Conservation (phyloP, 2,797 vertebrate species). For the Lepus oiostolus region DNA sequence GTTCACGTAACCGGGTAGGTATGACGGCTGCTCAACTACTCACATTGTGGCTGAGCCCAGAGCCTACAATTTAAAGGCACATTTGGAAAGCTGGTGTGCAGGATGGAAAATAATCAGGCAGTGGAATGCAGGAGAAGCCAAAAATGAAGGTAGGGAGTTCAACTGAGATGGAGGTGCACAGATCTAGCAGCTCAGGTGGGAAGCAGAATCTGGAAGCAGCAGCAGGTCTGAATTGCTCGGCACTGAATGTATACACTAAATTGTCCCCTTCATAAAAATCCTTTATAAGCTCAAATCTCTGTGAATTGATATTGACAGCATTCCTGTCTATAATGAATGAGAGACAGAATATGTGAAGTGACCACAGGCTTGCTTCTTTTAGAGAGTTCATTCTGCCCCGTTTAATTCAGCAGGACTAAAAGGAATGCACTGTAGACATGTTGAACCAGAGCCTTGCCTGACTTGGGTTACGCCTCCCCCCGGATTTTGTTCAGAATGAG, state of each 20-base stretch:
- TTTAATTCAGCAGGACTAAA: background rate
- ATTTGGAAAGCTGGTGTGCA: background rate
- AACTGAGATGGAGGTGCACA: too few species aligned
- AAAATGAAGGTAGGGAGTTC: background rate
- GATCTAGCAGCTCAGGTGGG: background rate
- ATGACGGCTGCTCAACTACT: background rate
- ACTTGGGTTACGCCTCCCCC: background rate
- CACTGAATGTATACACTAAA: rapidly evolving
- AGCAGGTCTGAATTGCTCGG: background rate
- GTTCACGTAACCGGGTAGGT: background rate
- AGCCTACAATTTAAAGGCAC: background rate
- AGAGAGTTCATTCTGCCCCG: background rate
- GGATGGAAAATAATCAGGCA: background rate
- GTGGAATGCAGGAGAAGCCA: background rate
- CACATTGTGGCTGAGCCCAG: background rate
- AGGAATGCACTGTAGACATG: background rate
- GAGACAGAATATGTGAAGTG: background rate
- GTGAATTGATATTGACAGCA: background rate
- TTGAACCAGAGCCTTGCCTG: slow-evolving; percentile 11
- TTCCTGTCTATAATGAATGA: background rate
- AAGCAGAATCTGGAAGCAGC: background rate
- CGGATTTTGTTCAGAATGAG: background rate
- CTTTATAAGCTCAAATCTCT: background rate
- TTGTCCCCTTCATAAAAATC: background rate
- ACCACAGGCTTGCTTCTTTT: background rate